These are phyloP conservation scores for Trachelus troglodyta DNA, from an alignment of 2,888 invertebrate species.

Conservation along the genomic window DNA sequence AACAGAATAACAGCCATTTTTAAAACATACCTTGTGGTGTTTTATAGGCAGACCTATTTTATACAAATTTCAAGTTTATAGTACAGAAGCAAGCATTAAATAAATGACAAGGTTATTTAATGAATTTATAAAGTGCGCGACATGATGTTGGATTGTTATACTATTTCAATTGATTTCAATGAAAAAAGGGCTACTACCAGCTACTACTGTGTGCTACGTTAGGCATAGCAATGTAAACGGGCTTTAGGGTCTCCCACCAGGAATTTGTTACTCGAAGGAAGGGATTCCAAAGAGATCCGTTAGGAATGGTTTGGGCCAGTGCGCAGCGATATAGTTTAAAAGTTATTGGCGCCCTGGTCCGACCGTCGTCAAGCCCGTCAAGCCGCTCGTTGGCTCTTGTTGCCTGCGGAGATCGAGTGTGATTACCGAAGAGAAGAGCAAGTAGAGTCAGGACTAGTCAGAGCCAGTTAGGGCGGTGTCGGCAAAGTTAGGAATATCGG, in stretches of 20 bases:
- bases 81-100: too few species aligned
- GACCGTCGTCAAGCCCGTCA: not conserved
- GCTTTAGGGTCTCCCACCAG: not conserved
- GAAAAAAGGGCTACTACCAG: not conserved
- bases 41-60: too few species aligned
- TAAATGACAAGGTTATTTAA: too few species aligned
- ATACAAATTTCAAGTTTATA: too few species aligned
- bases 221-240: not conserved
- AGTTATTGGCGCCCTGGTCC: not conserved
- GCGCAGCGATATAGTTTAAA: not conserved
- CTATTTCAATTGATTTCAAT: not conserved
- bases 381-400: not conserved
- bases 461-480: not conserved
- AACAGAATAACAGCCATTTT: too few species aligned
- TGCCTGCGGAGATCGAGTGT: not conserved
- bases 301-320: not conserved
- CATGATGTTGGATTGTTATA: too few species aligned
- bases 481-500: not conserved
- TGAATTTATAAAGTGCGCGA: too few species aligned
- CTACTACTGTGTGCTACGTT: not conserved
- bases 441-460: not conserved
- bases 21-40: too few species aligned
- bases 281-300: not conserved
- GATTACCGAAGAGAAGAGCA: not conserved
- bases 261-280: not conserved